Base-by-base conservation (phyloP, 1,140 invertebrate genomes). In the Ceratina australensis region DNA sequence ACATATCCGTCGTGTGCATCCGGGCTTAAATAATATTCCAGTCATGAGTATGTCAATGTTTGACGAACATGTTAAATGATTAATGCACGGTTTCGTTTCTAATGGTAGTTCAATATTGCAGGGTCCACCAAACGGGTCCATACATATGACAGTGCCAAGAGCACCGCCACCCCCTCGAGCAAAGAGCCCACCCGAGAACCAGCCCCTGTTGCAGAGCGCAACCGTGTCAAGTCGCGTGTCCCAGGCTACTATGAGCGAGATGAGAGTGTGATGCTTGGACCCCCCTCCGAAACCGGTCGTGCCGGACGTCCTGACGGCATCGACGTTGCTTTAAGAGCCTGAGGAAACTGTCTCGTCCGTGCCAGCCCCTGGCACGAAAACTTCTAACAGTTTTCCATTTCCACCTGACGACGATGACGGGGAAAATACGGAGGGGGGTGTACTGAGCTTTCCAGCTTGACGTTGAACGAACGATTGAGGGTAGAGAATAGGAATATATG, bases 261-360 rank as follows among this genome's bases (percentile, higher is more conserved):
- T 96, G 96, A 94, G 96, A 84, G 96, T 96, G 94, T 97, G 96
- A 97, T 95, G 94, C 92, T 93, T 92, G 87, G 92, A 93, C 88
- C 87, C 89, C 87, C 90, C 91, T 91, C 89, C 91, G 82, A 89
- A 90, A 60, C 88, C 89, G 69, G 87, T 91, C 79, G 87, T 91
- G 80, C 87, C 90, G 74, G 90, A 92, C 83, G 89, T 92, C 73
- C 83, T 91, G 49, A 92, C 90, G 74, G 90, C 90, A 67, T 92
- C 91, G 79, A 92, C 91, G 24, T 89, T 92, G 72, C 87, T 92
- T 18, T 92, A 91, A 88, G n/a, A 47, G 28, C 10, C 47, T 7
- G 8, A 7, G 28, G 16, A 28, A 7, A 33, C 18, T 72, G 82
- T 61, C 67, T 75, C 71, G 73, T 52, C 81, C 47, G 7, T 63